phyloP scores from a whole-genome alignment of 1,140 invertebrate species.

The Steinernema khuongi region DNA sequence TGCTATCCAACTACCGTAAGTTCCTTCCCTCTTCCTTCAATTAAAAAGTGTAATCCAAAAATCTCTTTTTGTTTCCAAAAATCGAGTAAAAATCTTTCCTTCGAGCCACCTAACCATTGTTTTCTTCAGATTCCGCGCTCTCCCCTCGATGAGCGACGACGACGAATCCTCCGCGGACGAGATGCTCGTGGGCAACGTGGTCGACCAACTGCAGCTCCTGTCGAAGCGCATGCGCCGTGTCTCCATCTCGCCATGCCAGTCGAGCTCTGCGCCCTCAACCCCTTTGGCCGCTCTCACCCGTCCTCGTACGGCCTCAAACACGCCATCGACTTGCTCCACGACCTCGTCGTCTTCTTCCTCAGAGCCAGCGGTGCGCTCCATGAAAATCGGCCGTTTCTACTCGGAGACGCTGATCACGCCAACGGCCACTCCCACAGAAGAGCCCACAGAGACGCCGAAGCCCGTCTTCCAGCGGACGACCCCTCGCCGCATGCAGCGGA shows the following conservation, averaged over 20 bases:
- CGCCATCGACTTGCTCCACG: not conserved
- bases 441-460: not conserved
- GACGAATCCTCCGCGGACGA: constrained; percentile 20
- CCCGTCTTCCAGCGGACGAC: not conserved
- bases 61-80: no score
- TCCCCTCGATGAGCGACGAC: constrained; percentile 12
- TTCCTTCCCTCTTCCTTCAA: no score
- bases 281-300: not conserved
- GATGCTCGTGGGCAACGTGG: constrained; percentile 26
- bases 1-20: not conserved
- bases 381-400: not conserved
- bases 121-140: not conserved
- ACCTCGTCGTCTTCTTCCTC: not conserved
- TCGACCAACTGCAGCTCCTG: constrained; percentile 30
- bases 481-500: not conserved
- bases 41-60: not conserved
- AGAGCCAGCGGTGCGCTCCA: not conserved
- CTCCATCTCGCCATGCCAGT: constrained; percentile 19
- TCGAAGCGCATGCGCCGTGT: constrained; percentile 32
- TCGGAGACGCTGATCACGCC: not conserved
- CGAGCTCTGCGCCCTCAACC: not conserved
- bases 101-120: not conserved
- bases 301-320: not conserved
- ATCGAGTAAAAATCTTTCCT: no score
- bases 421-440: not conserved